phyloP scores from a whole-genome alignment of 2,888 invertebrate species.

The Dryomyza anilis region DNA sequence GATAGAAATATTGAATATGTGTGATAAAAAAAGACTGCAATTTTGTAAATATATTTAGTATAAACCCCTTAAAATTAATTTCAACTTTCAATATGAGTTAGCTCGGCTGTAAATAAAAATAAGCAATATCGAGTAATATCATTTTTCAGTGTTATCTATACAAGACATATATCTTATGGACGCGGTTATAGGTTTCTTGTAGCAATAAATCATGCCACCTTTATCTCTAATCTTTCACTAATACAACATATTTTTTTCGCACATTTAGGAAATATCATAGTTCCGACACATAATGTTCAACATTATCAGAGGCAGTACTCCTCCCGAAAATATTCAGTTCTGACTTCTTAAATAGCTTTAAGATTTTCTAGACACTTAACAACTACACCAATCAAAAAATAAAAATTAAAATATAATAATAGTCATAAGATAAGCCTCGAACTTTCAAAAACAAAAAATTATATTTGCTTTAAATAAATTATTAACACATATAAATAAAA shows the following conservation, averaged over 20 bases:
- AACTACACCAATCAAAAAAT: background rate
- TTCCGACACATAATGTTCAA: constrained; percentile 59
- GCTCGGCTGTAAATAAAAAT: too few relatives aligned
- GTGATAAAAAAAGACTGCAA: too few relatives aligned
- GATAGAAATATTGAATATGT: too few relatives aligned
- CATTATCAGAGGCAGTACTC: constrained; percentile 61
- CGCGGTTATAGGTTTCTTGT: background rate
- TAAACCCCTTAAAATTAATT: too few relatives aligned
- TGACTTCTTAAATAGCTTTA: constrained; percentile 43
- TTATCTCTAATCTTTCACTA: background rate
- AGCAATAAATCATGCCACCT: background rate
- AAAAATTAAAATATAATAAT: constrained; percentile 6
- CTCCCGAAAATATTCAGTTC: constrained; percentile 59
- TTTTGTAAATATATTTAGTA: too few relatives aligned
- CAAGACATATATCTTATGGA: too few relatives aligned
- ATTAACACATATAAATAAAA: constrained; percentile 26
- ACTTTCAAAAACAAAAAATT: background rate
- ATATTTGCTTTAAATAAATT: background rate
- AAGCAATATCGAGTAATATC: too few relatives aligned
- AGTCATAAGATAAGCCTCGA: background rate
- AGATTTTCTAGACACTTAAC: background rate
- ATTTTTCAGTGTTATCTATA: too few relatives aligned
- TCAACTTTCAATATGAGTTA: too few relatives aligned
- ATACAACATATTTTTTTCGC: constrained; percentile 1
- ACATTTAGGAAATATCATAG: constrained; percentile 52